Base-by-base conservation (phyloP, 1,140 invertebrate genomes). In the Spodoptera litura region DNA sequence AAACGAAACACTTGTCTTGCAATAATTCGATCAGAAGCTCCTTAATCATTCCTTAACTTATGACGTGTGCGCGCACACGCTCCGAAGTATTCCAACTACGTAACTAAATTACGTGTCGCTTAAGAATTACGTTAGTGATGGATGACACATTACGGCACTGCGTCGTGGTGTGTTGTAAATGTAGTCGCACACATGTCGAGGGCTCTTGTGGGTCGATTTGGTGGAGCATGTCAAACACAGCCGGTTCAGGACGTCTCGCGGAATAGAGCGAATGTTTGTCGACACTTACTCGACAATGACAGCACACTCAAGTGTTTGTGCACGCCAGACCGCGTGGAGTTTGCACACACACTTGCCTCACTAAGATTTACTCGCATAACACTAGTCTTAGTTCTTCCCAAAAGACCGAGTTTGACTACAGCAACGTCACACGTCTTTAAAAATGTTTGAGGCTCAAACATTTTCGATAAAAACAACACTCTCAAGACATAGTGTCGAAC, bases 221-320 rank as follows among this genome's bases (percentile, higher is more conserved):
- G 78, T 64, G 83, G 70, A 78, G 83, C 49, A 83, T 78, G 83
- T 83, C 84, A 83, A 83, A 85, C 79, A 85, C 83, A 85, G 73
- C 62, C 76, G 79, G 80, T 75, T 74, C 68, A 79, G 78, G 75
- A 51, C 68, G 59, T 35, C 61, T 81, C 80, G 75, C 44, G 64
- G 72, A 55, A 76, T 31, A 59, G 49, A 75, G 73, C 53, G 70
- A 82, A 79, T 82, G 82, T 85, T 85, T 82, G 82, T 70, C 78
- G 77, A 86, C 81, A 83, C 80, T 84, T 75, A 75, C 79, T 78
- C 81, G 73, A 84, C 84, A 84, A 83, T 81, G 78, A 68, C 81
- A 61, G 74, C 58, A 58, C 82, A 70, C 55, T 81, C 59, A 51
- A 80, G 74, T 81, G 82, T 85, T 83, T 85, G 84, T 59, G 77